phyloP scores from a whole-genome alignment of 2,797 vertebrate genomes.

The Cuculus canorus region DNA sequence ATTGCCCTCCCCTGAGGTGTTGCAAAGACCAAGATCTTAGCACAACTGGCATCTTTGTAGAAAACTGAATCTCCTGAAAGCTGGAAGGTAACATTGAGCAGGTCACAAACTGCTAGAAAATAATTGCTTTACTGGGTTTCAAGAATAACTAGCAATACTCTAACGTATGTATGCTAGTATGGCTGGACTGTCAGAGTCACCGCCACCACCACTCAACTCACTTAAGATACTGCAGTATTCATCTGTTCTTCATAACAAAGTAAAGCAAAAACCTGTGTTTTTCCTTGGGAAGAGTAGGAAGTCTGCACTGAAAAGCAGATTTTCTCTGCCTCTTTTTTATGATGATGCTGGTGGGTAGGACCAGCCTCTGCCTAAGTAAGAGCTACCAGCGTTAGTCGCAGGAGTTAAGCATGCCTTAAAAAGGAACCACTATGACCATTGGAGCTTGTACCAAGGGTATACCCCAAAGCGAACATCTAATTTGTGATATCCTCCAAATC shows the following conservation, averaged over 20 bases:
- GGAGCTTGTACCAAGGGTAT: not conserved
- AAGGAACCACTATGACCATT: not conserved
- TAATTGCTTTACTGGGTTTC: not conserved
- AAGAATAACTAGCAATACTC: not conserved
- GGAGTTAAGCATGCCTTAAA: not conserved
- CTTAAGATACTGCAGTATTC: not conserved
- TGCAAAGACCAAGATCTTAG: not conserved
- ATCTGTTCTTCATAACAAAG: not conserved
- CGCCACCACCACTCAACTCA: not conserved
- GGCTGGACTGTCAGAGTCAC: not conserved
- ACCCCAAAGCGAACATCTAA: not conserved
- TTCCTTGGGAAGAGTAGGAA: not conserved
- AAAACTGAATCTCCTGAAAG: not conserved
- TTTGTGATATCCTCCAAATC: not conserved
- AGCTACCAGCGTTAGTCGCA: not conserved
- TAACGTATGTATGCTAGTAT: fast-evolving
- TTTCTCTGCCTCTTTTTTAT: not conserved
- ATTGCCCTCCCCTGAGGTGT: not conserved
- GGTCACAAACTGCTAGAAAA: not conserved
- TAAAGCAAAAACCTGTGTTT: not conserved
- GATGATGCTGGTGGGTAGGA: not conserved
- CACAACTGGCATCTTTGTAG: not conserved
- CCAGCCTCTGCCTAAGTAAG: not conserved
- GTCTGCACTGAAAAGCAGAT: not conserved
- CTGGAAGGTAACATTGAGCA: not conserved